Evolutionary conservation across 1,140 invertebrate genomes (phyloP).

Genomic region (Aradophagus sp.): DNA sequence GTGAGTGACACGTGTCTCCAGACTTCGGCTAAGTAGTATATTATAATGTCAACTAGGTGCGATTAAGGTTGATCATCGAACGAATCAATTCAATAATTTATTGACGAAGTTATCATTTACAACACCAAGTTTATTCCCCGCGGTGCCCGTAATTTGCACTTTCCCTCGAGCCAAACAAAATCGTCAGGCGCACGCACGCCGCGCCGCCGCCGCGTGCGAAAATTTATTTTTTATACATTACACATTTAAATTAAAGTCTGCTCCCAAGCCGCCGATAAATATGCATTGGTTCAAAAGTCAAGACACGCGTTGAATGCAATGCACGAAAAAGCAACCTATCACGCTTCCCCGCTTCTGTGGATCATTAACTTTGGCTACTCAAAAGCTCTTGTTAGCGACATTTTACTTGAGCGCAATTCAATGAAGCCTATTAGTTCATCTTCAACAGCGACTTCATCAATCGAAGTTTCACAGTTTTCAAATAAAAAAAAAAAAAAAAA

Average conservation of each 20-base stretch:
- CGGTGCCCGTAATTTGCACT: too few relatives aligned
- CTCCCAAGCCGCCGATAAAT: conserved; percentile 10
- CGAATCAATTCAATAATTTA: conserved; percentile 38
- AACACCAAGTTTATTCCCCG: conserved; percentile 1
- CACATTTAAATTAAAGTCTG: too few relatives aligned
- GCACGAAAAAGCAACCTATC: neutral
- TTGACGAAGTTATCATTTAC: conserved; percentile 15
- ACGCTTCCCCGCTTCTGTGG: neutral
- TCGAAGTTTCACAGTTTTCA: too few relatives aligned
- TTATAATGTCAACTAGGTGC: conserved; percentile 50
- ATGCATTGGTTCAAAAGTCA: conserved; percentile 6
- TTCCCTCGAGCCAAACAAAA: neutral
- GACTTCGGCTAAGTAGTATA: conserved; percentile 32
- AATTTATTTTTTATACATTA: too few relatives aligned
- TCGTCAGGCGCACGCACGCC: too few relatives aligned
- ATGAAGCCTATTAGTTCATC: too few relatives aligned
- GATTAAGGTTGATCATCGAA: conserved; percentile 47
- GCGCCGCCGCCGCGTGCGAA: too few relatives aligned
- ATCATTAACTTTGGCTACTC: too few relatives aligned
- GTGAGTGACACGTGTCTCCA: conserved; percentile 19
- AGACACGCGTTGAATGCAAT: conserved; percentile 3
- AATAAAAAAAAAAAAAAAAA: too few relatives aligned
- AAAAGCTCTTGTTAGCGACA: too few relatives aligned
- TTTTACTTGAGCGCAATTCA: too few relatives aligned
- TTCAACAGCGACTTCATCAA: too few relatives aligned